Conservation (phyloP, 2,113 vertebrate genomes). For the Gallinago jamesoni region DNA sequence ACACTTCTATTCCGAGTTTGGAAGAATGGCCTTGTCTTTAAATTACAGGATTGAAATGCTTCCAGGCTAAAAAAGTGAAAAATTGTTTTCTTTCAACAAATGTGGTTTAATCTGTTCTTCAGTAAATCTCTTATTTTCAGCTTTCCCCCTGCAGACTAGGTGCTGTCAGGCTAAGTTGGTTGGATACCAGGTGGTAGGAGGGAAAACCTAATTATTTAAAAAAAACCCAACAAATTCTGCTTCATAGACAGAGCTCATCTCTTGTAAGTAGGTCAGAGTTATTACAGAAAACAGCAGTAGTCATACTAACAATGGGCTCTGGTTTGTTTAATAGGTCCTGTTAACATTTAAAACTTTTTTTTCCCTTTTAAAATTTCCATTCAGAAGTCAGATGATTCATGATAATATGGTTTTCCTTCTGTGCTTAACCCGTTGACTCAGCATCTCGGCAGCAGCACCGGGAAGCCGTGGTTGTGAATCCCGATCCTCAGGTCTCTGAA, state of each 20-base stretch:
- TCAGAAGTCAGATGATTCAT: neutral
- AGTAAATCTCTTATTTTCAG: neutral
- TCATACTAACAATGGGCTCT: neutral
- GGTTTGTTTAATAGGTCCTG: neutral
- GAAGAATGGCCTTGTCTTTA: neutral
- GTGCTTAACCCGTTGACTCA: neutral
- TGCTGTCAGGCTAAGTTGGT: neutral
- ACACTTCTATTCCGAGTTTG: neutral
- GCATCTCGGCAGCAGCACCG: neutral
- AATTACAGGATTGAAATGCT: neutral
- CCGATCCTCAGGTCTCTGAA: neutral
- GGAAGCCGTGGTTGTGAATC: neutral
- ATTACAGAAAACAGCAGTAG: neutral
- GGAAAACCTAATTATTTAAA: neutral
- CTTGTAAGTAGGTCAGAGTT: neutral
- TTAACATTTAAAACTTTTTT: neutral
- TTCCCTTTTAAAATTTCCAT: neutral
- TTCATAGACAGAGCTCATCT: neutral
- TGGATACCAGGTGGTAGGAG: neutral
- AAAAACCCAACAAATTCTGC: neutral
- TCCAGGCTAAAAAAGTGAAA: neutral
- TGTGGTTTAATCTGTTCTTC: neutral
- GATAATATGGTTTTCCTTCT: neutral
- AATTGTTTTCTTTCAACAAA: neutral
- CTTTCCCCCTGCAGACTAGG: neutral